A percentile compares a stretch with the other conserved stretches of the same genome.
Evolutionary conservation across 1,140 invertebrate genomes (phyloP).

Genomic region (Ridgeia piscesae): DNA sequence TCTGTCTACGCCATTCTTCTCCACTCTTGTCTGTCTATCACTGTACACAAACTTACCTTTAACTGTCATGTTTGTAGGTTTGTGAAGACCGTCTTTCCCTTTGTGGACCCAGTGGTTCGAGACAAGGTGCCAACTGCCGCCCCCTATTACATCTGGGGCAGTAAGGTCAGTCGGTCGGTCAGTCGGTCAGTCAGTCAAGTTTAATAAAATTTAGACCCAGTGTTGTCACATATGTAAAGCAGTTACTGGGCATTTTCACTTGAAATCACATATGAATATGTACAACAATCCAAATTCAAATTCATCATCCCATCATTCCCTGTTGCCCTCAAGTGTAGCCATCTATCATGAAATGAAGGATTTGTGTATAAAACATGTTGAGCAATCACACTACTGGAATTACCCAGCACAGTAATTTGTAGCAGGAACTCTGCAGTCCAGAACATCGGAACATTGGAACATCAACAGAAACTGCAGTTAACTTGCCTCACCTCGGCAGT

Average conservation of each 20-base stretch:
- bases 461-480: no score
- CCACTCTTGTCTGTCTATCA: no score
- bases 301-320: not conserved
- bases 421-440: no score
- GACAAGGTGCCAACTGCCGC: slow-evolving; percentile 91
- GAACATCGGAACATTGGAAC: no score
- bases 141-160: slow-evolving; percentile 94
- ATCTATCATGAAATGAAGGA: not conserved
- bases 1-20: no score
- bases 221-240: not conserved
- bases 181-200: no score
- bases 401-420: no score
- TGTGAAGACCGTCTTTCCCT: slow-evolving; percentile 24
- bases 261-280: not conserved
- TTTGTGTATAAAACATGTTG: not conserved
- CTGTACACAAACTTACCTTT: not conserved
- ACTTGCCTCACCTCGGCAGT: no score
- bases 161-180: slow-evolving; percentile 72
- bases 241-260: not conserved
- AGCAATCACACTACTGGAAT: no score
- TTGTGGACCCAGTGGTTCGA: slow-evolving; percentile 73
- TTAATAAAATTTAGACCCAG: not conserved
- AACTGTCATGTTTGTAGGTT: slow-evolving; percentile 9
- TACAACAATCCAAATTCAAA: no score
- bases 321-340: not conserved